phyloP scores from a whole-genome alignment of 1,140 invertebrate genomes.

The Drosophila kurseongensis region DNA sequence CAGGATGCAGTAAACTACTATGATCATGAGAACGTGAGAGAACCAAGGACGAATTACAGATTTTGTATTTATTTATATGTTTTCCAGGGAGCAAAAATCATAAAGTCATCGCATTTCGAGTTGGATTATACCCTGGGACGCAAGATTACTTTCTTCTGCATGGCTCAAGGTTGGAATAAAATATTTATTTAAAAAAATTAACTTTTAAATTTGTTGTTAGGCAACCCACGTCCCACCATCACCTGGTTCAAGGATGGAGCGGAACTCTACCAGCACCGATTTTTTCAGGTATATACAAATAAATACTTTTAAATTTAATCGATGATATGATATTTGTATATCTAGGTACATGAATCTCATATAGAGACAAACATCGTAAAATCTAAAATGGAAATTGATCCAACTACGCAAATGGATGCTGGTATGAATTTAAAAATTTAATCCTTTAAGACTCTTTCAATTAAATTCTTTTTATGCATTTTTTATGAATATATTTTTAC shows the following conservation, averaged over 20 bases:
- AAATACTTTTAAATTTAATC: not conserved
- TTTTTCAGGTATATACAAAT: slow-evolving; percentile 89
- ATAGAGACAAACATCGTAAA: slow-evolving; percentile 92
- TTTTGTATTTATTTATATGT: not conserved
- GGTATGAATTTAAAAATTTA: slow-evolving; percentile 82
- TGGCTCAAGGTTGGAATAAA: slow-evolving; percentile 86
- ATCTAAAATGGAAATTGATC: slow-evolving; percentile 97
- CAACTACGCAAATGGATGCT: slow-evolving; percentile 96
- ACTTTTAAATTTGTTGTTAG: slow-evolving; percentile 14
- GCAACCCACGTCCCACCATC: slow-evolving; percentile 92
- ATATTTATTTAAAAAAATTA: not conserved
- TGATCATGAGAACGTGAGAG: slow-evolving; percentile 89
- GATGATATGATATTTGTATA: not conserved
- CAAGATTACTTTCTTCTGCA: slow-evolving; percentile 96
- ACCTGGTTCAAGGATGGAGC: slow-evolving; percentile 97
- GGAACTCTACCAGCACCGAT: slow-evolving; percentile 94
- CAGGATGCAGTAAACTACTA: slow-evolving; percentile 89
- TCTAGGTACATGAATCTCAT: slow-evolving; percentile 94
- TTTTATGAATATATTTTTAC: not conserved
- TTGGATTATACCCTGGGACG: slow-evolving; percentile 96
- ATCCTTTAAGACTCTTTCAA: no score
- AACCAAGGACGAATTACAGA: not conserved
- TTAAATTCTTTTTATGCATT: not conserved
- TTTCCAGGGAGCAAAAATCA: slow-evolving; percentile 93
- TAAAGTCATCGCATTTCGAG: slow-evolving; percentile 95